phyloP scores from a whole-genome alignment of 2,888 invertebrate species.

The Parasteatoda lunata region DNA sequence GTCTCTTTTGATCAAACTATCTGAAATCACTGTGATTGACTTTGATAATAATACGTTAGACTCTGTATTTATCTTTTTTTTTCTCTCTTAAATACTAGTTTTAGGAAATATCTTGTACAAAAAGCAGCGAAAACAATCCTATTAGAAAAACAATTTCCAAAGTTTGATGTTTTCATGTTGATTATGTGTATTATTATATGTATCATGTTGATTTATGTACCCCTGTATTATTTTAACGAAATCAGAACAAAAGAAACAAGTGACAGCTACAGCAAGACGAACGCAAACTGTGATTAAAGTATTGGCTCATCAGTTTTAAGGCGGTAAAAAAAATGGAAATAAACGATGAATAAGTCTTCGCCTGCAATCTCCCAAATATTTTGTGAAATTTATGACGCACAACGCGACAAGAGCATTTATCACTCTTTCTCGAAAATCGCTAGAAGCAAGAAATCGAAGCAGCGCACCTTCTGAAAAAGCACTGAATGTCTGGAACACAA shows the following conservation, averaged over 20 bases:
- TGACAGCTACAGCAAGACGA: background rate
- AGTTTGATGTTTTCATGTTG: too few relatives aligned
- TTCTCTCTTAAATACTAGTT: too few relatives aligned
- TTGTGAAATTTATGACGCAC: conserved; percentile 24
- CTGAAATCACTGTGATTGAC: too few relatives aligned
- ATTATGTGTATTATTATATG: too few relatives aligned
- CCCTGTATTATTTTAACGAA: too few relatives aligned
- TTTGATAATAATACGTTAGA: too few relatives aligned
- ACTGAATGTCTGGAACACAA: background rate
- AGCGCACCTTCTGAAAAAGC: background rate
- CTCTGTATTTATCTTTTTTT: too few relatives aligned
- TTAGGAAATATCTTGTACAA: too few relatives aligned
- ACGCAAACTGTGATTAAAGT: background rate
- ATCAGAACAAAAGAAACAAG: background rate
- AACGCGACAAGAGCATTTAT: conserved; percentile 22
- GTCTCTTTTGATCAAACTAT: too few relatives aligned
- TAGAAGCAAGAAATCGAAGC: background rate
- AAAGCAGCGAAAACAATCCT: too few relatives aligned
- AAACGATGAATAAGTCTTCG: conserved; percentile 1
- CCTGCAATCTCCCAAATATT: conserved; percentile 9
- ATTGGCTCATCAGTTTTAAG: background rate
- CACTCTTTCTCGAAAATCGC: background rate
- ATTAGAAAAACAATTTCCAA: too few relatives aligned
- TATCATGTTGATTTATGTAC: too few relatives aligned
- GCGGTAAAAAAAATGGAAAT: background rate